A percentile compares a stretch with the other conserved stretches of the same genome.
phyloP scores from a whole-genome alignment of 2,797 vertebrate genomes.

The Cebuella pygmaea region DNA sequence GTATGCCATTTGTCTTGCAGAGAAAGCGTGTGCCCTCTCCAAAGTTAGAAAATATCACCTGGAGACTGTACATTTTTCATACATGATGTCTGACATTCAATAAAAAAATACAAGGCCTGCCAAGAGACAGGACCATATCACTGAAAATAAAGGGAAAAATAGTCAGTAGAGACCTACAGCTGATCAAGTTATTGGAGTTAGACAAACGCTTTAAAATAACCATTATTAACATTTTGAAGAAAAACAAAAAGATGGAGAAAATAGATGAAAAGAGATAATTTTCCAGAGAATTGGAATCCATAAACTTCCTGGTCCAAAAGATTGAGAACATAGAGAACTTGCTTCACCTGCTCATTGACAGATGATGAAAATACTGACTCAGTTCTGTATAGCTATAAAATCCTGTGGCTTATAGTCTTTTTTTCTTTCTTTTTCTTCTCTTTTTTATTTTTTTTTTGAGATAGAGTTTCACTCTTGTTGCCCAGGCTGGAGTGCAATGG shows the following conservation, averaged over 20 bases:
- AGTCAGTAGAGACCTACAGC: background rate
- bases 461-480: background rate
- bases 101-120: slow-evolving; percentile 12
- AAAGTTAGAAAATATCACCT: background rate
- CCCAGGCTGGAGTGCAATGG: background rate
- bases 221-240: background rate
- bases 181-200: background rate
- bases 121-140: slow-evolving; percentile 9
- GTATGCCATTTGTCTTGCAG: background rate
- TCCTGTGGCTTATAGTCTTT: background rate
- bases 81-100: background rate
- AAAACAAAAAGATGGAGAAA: background rate
- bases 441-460: background rate
- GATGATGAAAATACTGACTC: background rate
- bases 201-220: background rate
- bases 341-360: background rate
- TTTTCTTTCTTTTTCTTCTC: background rate
- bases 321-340: background rate
- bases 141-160: slow-evolving; percentile 30
- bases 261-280: background rate
- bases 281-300: background rate
- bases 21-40: background rate
- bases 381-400: background rate
- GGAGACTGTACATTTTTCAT: background rate
- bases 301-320: background rate